Percentiles rank a stretch among this genome's conserved stretches.
Evolutionary conservation across 2,113 vertebrate genomes (phyloP).

Genomic region (Sapajus apella): DNA sequence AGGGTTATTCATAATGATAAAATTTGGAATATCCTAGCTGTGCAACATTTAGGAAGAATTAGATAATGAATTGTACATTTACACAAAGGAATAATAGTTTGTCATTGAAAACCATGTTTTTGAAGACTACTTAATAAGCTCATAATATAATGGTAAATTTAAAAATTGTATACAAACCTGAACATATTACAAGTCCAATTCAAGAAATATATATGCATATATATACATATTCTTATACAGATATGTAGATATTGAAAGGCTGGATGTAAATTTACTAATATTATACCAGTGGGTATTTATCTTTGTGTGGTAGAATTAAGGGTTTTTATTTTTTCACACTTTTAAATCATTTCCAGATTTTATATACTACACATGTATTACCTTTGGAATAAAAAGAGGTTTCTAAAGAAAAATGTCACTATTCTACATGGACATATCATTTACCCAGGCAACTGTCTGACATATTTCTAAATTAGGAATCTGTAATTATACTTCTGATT

Average conservation of each 20-base stretch:
- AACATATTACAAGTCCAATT: neutral
- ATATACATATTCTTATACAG: neutral
- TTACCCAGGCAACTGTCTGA: slow-evolving; percentile 28
- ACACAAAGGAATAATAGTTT: neutral
- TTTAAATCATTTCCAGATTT: neutral
- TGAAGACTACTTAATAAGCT: slow-evolving; percentile 23
- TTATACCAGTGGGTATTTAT: slow-evolving; percentile 15
- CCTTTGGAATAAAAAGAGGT: neutral
- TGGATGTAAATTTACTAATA: neutral
- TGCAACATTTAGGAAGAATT: slow-evolving; percentile 13
- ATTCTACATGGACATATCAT: neutral
- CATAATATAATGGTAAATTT: neutral
- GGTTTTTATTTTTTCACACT: neutral
- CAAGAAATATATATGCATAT: neutral
- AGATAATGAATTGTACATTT: neutral
- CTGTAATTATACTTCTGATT: slow-evolving; percentile 23
- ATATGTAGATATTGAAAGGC: neutral
- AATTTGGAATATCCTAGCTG: neutral
- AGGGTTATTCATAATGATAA: slow-evolving; percentile 3
- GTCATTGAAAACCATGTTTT: neutral
- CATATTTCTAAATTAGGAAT: neutral
- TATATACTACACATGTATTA: neutral
- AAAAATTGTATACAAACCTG: slow-evolving; percentile 21
- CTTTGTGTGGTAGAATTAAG: neutral
- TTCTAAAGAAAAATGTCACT: slow-evolving; percentile 5